phyloP scores from a whole-genome alignment of 2,797 vertebrate species.

The Myotis pilosus region DNA sequence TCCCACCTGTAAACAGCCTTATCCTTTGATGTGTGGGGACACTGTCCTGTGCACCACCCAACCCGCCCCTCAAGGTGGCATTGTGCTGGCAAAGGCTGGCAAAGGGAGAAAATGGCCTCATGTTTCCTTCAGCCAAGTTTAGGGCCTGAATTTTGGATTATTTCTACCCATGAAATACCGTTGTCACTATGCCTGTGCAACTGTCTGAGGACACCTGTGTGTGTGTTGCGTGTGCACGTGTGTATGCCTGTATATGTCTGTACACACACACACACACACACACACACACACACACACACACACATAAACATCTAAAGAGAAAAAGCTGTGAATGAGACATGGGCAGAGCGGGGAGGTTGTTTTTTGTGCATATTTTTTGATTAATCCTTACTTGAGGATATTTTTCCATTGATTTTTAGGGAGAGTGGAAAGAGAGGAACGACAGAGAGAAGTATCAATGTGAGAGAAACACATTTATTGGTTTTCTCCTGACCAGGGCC shows the following conservation, averaged over 20 bases:
- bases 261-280: neutral
- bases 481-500: too few relatives aligned
- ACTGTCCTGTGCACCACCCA: neutral
- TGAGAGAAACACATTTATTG: too few relatives aligned
- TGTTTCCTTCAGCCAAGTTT: constrained; percentile 22
- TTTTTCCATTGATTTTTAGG: too few relatives aligned
- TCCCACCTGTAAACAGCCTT: constrained; percentile 46
- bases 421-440: too few relatives aligned
- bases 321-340: neutral
- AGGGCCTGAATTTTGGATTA: neutral
- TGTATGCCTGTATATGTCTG: neutral
- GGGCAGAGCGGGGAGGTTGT: too few relatives aligned
- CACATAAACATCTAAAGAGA: neutral
- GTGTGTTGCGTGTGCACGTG: rapidly evolving
- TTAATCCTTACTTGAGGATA: too few relatives aligned
- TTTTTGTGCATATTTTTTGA: too few relatives aligned
- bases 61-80: neutral
- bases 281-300: too few relatives aligned
- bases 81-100: neutral
- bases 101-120: neutral
- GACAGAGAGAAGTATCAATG: too few relatives aligned
- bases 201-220: neutral
- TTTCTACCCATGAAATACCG: constrained; percentile 4
- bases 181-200: neutral
- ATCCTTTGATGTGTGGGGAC: constrained; percentile 39